A percentile compares a stretch with the other conserved stretches of the same genome.
These are phyloP conservation scores for Drosophila sordidapex DNA, from an alignment of 2,888 invertebrate species.

Conservation along the genomic window DNA sequence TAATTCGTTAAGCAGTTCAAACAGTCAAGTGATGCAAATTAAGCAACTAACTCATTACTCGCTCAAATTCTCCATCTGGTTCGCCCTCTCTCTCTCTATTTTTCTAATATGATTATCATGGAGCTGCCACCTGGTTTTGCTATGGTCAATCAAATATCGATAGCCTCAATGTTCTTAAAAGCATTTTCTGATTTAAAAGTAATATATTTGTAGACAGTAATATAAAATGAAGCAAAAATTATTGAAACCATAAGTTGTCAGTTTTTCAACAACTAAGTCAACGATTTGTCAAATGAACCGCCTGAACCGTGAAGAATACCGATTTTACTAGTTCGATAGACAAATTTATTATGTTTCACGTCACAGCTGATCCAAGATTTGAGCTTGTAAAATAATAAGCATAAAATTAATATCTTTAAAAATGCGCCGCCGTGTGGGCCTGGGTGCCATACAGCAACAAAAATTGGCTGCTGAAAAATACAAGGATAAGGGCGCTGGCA, in stretches of 20 bases:
- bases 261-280: neutral
- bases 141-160: neutral
- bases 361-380: slow-evolving; percentile 24
- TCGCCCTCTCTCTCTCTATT: neutral
- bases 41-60: neutral
- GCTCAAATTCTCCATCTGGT: neutral
- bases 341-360: neutral
- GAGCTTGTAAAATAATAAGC: neutral
- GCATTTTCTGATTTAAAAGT: neutral
- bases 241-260: neutral
- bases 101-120: neutral
- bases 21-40: neutral
- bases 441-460: slow-evolving; percentile 96
- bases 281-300: slow-evolving; percentile 5
- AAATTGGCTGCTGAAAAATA: slow-evolving; percentile 95
- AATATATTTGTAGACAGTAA: neutral
- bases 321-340: slow-evolving; percentile 20
- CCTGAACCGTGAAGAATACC: neutral
- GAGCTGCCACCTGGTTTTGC: neutral
- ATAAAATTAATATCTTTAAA: slow-evolving; percentile 49
- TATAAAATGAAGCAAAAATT: neutral
- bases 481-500: slow-evolving; percentile 94
- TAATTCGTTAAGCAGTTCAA: neutral
- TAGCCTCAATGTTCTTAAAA: neutral
- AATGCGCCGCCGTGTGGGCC: slow-evolving; percentile 93